phyloP scores from a whole-genome alignment of 2,113 vertebrate genomes.

The Ceuthmochares aereus region DNA sequence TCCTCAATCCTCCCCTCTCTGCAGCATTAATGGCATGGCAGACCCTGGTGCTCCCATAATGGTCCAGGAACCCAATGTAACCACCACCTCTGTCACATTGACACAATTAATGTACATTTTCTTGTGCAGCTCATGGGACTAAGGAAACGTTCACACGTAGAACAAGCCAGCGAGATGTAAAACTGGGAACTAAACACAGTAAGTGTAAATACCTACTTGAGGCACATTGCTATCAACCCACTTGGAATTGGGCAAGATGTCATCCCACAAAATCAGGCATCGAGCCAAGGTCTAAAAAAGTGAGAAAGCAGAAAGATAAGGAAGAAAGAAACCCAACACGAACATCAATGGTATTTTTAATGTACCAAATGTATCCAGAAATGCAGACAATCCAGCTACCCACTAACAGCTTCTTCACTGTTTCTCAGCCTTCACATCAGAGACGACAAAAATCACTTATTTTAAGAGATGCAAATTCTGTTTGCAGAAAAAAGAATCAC shows the following conservation, averaged over 20 bases:
- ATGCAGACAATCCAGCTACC: not conserved
- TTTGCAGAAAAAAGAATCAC: not conserved
- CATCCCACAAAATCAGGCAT: slow-evolving; percentile 98
- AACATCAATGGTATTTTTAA: not conserved
- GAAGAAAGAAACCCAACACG: not conserved
- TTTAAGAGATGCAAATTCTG: not conserved
- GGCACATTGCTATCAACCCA: slow-evolving; percentile 98
- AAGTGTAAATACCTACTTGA: slow-evolving; percentile 79
- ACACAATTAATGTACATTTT: not conserved
- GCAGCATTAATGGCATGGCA: not conserved
- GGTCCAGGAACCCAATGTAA: not conserved
- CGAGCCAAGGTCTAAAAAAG: slow-evolving; percentile 89
- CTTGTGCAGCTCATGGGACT: not conserved
- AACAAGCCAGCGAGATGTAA: not conserved
- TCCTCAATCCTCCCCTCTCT: not conserved
- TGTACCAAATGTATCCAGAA: not conserved
- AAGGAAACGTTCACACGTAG: rapidly evolving
- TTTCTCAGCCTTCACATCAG: not conserved
- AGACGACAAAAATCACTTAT: not conserved
- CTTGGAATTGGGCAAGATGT: slow-evolving; percentile 92
- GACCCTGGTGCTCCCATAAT: not conserved
- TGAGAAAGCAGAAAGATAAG: not conserved
- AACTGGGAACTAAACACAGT: not conserved
- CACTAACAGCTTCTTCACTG: not conserved
- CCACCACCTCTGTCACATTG: rapidly evolving